A percentile compares a stretch with the other conserved stretches of the same genome.
Conservation (phyloP, 23 tunicate species). For the Halocynthia aurantium region DNA sequence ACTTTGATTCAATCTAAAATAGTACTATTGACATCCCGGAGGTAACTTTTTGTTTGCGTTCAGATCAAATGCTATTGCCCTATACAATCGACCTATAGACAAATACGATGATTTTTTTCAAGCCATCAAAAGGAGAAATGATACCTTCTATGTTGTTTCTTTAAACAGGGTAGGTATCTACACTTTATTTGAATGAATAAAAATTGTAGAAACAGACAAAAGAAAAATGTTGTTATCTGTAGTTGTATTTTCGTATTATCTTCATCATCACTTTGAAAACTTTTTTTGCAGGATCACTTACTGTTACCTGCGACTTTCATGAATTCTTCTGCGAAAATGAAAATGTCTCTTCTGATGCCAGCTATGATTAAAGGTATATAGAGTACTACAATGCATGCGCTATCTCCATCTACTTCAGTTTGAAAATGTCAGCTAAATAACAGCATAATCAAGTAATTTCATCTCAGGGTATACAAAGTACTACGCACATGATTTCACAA, state of each 20-base stretch:
- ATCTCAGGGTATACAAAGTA: too few species aligned
- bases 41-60: constrained; percentile 1
- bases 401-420: not conserved
- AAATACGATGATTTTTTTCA: constrained; percentile 31
- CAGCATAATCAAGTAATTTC: too few species aligned
- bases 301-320: constrained; percentile 41
- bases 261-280: not conserved
- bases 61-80: constrained; percentile 22
- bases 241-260: too few species aligned
- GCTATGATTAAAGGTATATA: constrained; percentile 17
- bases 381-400: not conserved
- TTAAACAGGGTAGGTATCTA: constrained; percentile 29
- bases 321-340: constrained; percentile 38
- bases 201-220: not conserved
- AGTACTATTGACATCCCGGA: not conserved
- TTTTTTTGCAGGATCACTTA: constrained; percentile 52
- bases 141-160: constrained; percentile 59
- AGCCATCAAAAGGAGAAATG: constrained; percentile 42
- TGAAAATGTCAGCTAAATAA: not conserved
- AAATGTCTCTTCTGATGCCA: constrained; percentile 58
- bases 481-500: too few species aligned
- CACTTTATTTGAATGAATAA: not conserved
- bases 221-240: too few species aligned
- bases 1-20: not conserved
- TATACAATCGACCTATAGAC: constrained; percentile 35